Base-by-base conservation (phyloP, 2,888 invertebrate species). In the Andrena chrysosceles region DNA sequence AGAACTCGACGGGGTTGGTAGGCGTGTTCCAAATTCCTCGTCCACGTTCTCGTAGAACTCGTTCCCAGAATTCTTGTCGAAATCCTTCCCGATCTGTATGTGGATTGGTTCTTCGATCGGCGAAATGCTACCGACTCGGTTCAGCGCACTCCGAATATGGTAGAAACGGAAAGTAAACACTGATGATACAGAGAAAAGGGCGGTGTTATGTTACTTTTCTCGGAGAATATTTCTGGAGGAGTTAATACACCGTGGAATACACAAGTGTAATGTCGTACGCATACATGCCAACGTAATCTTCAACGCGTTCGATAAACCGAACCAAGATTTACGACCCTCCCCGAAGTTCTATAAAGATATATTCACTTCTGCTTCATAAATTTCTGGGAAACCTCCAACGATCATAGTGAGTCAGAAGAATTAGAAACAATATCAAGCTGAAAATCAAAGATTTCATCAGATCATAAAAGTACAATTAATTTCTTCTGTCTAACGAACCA, bases 241-340 rank as follows among this genome's bases (percentile, higher is more conserved):
- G 31, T 33, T 54, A 54, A 13, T 49, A 68, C 31, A 7, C 8
- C 4, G 16, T 33, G 8, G 52, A 67, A 20, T 20, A 31, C 20
- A 23, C 8, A 33, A 35, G 23, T 42, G 23, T 13, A 16, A 42
- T 35, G 42, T 63, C 42, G 33, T n/a, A 42, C 42, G 23, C 35
- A 63, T 67, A 70, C 33, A 79, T n/a, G n/a, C 74, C 70, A 73
- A 70, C 77, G 52, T 78, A 74, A 77, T 71, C 49, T 48, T 29
- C 20, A 26, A 48, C 48, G 48, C 48, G 35, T 20, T 49, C 64
- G 64, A 48, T 66, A 66, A 66, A 66, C 13, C 16, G 16, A 29
- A n/a, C 16, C 26, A 29, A 49, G 48, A 66, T 66, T 66, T 66
- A 66, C 42, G 48, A 23, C 6, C 23, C 29, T 29, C 16, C 7